These are phyloP conservation scores for Gastracanthus pulcherrimus DNA, from an alignment of 2,888 invertebrate species.

Conservation along the genomic window DNA sequence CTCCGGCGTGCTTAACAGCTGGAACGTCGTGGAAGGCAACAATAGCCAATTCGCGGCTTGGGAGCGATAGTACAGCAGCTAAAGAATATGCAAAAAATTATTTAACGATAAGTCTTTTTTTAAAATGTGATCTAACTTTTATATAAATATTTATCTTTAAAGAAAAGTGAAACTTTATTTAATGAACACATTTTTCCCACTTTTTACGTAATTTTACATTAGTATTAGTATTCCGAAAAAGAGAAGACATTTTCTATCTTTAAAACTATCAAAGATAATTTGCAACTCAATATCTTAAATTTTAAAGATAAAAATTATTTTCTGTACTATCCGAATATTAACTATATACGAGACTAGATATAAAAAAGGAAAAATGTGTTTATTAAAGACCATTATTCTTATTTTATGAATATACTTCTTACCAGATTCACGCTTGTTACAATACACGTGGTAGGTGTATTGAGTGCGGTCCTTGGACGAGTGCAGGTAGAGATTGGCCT, in stretches of 20 bases:
- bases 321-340: not conserved
- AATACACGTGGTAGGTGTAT: slow-evolving; percentile 84
- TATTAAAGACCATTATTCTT: not conserved
- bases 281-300: too few species aligned
- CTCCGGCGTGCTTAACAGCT: slow-evolving; percentile 78
- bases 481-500: slow-evolving; percentile 85
- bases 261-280: too few species aligned
- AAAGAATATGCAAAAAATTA: slow-evolving; percentile 62
- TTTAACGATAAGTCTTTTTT: too few species aligned
- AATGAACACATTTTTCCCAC: too few species aligned
- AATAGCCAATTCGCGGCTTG: slow-evolving; percentile 83
- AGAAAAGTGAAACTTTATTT: too few species aligned
- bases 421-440: slow-evolving; percentile 83
- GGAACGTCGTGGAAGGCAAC: slow-evolving; percentile 78
- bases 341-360: not conserved
- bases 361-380: too few species aligned
- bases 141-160: too few species aligned
- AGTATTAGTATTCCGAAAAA: too few species aligned
- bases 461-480: slow-evolving; percentile 83
- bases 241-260: too few species aligned
- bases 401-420: slow-evolving; percentile 61
- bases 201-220: too few species aligned
- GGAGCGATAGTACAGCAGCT: slow-evolving; percentile 83
- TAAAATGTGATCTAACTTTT: not conserved
- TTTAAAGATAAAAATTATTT: not conserved